These are phyloP conservation scores for Ginglymostoma cirratum DNA, from an alignment of 2,113 vertebrate genomes.

Conservation along the genomic window DNA sequence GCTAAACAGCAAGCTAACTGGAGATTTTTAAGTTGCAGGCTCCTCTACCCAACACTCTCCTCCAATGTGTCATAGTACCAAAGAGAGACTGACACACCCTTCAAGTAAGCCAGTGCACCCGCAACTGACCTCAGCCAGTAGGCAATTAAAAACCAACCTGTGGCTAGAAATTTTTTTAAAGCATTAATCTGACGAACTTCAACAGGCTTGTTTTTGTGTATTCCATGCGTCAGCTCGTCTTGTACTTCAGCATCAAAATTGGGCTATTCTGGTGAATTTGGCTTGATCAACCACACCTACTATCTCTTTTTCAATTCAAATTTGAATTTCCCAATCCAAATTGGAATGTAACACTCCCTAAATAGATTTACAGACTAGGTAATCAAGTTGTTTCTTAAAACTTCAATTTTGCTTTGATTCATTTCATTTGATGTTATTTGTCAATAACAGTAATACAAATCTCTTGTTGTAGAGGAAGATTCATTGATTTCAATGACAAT, in stretches of 20 bases:
- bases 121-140: too few species aligned
- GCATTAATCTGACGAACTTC: background rate
- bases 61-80: too few species aligned
- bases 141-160: too few species aligned
- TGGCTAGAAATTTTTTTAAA: background rate
- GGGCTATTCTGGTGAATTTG: background rate
- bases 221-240: background rate
- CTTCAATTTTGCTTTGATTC: background rate
- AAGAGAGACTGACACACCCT: too few species aligned
- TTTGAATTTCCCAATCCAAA: background rate
- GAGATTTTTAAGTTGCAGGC: too few species aligned
- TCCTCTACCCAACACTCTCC: too few species aligned
- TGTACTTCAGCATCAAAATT: background rate
- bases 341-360: background rate
- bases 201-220: background rate
- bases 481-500: background rate
- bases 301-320: background rate
- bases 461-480: background rate
- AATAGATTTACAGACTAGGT: background rate
- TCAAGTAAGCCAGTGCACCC: too few species aligned
- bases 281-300: background rate
- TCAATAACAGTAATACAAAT: background rate
- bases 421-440: constrained; percentile 6
- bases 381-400: background rate
- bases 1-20: too few species aligned